Evolutionary conservation across 2,888 invertebrate genomes (phyloP), one percentile per base, ranked within the genome.

Genomic region (Trypoxylon attenuatum): DNA sequence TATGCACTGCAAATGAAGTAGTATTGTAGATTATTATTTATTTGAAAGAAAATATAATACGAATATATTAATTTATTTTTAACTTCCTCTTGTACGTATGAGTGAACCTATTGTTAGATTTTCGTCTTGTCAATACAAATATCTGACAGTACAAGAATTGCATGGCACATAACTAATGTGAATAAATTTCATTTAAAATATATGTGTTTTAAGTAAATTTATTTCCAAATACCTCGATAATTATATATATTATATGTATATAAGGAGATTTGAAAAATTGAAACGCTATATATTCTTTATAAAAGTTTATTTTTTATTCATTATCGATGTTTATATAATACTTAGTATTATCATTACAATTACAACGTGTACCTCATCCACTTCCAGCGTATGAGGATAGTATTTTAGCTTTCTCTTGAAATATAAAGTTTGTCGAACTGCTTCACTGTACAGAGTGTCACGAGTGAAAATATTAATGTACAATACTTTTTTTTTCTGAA

Each of bases 261-360:
- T n/a, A n/a, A n/a, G n/a, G n/a, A n/a, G n/a, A n/a, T n/a, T n/a
- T n/a, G n/a, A n/a, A n/a, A n/a, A n/a, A n/a, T n/a, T n/a, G n/a
- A n/a, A n/a, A n/a, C n/a, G 15, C 2, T 21, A 10, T 51, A 50
- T 41, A 23, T 75, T 72, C 64, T 70, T 78, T 70, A 73, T 73
- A 80, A 78, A 81, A 60, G 67, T 71, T 69, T 51, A 74, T 75
- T 78, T 69, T 21, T 73, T 59, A 54, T 69, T 68, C 51, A 72
- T 72, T 66, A 66, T 61, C 53, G 57, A 71, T 66, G 67, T 77
- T 76, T 70, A 66, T 77, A 78, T 79, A 81, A 74, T 77, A 73
- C 71, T 81, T 77, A 76, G 54, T 64, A 69, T 71, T 76, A 74
- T 70, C 73, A 75, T 43, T 56, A 47, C 66, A 77, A 76, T 75